Conservation (phyloP, 1,140 invertebrate species). For the Campoletis sonorensis region DNA sequence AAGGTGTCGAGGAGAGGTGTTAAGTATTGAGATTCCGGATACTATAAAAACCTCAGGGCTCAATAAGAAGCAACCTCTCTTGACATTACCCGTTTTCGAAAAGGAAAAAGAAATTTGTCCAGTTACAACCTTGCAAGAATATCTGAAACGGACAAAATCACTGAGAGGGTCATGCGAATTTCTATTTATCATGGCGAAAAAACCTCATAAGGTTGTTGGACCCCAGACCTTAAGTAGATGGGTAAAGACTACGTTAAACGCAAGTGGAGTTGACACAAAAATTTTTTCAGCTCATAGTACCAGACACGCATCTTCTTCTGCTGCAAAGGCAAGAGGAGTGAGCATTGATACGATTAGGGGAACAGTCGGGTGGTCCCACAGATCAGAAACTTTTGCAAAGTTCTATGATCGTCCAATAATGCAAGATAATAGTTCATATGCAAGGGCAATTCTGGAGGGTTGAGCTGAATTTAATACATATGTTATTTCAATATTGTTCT, state of each 20-base stretch:
- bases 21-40: background rate
- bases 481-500: too few species aligned
- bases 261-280: background rate
- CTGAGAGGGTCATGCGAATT: background rate
- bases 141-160: background rate
- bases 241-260: background rate
- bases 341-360: background rate
- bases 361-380: background rate
- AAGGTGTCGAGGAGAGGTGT: background rate
- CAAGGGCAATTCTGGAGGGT: background rate
- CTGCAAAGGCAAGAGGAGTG: background rate
- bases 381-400: background rate
- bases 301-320: background rate
- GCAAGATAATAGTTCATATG: background rate
- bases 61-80: background rate
- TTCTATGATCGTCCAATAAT: background rate
- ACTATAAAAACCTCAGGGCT: background rate
- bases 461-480: background rate
- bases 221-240: slow-evolving; percentile 8
- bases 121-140: background rate
- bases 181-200: background rate
- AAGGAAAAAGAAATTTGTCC: background rate
- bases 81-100: background rate
- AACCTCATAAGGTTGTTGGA: background rate
- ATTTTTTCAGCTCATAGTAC: background rate